Evolutionary conservation across 1,140 invertebrate species (phyloP), one percentile per base, ranked within the genome.

Genomic region (Drosophila santomea): DNA sequence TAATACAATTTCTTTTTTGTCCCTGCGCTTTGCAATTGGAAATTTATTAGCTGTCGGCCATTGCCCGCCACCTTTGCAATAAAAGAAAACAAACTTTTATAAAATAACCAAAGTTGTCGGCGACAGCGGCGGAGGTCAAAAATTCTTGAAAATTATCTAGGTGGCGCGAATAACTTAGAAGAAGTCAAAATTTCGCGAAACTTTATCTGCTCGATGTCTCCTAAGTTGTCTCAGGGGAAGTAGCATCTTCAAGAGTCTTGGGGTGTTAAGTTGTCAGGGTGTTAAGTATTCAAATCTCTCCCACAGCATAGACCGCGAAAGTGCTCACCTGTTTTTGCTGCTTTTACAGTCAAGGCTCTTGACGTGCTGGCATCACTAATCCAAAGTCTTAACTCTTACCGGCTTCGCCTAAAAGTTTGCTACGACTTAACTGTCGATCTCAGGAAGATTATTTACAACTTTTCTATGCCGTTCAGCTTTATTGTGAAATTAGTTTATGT

Each of bases 1-100:
- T 79, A 88, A 88, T 67, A 83, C 60, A 83, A 79, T 86, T 88
- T 86, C 83, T 75, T 73, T 88, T 80, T 59, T 78, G 44, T 72
- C 45, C 44, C 39, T 60, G 57, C 38, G 39, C 39, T 25, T 51
- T 48, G 62, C 50, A 76, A 60, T 81, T 66, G 50, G 44, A 75
- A 72, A 88, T 68, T 56, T 62, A 75, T 78, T 72, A 52, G 25
- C 39, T 59, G 36, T 51, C 61, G 55, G 56, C 58, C 80, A 78
- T 64, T 66, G 52, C 32, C n/a, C 25, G 14, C 41, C 20, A 6
- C 15, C 50, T 43, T 43, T 4, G 23, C 10, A n/a, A 36, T 28
- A 3, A 20, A 17, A 12, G 36, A 10, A 41, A 41, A 50, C 48
- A 50, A 71, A 63, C 56, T 63, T 80, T 63, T 52, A 38, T 41